phyloP scores from a whole-genome alignment of 1,140 invertebrate genomes.

The Drosophila lini region DNA sequence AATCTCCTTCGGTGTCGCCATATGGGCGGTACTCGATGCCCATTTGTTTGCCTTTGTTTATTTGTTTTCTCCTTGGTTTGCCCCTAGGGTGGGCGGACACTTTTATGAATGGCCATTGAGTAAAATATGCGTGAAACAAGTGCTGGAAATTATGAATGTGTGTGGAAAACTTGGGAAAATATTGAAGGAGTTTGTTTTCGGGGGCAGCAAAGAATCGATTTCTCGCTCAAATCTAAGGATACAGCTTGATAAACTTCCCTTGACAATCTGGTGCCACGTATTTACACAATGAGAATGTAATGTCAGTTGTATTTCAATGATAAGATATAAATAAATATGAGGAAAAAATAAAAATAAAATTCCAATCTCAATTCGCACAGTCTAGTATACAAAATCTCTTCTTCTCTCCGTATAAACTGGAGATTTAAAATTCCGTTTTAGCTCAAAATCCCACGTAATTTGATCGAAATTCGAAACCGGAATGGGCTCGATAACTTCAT shows the following conservation, averaged over 20 bases:
- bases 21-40: constrained; percentile 69
- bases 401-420: not conserved
- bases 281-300: not conserved
- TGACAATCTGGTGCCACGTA: not conserved
- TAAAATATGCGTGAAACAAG: constrained; percentile 69
- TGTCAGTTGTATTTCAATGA: not conserved
- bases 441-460: not conserved
- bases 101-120: constrained; percentile 72
- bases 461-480: not conserved
- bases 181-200: constrained; percentile 41
- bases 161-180: constrained; percentile 40
- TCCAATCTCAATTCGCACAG: not conserved
- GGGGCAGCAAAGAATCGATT: constrained; percentile 10
- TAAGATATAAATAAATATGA: not conserved
- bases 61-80: constrained; percentile 47
- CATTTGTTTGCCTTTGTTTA: constrained; percentile 73
- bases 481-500: constrained; percentile 1
- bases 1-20: constrained; percentile 45
- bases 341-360: too few species aligned
- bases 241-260: constrained; percentile 16
- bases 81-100: constrained; percentile 7
- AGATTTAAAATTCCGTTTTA: not conserved
- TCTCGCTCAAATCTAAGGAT: constrained; percentile 7
- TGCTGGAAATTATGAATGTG: constrained; percentile 56
- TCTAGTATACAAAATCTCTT: not conserved